Evolutionary conservation across 2,113 vertebrate genomes (phyloP).

Genomic region (Periophthalmus modestus): DNA sequence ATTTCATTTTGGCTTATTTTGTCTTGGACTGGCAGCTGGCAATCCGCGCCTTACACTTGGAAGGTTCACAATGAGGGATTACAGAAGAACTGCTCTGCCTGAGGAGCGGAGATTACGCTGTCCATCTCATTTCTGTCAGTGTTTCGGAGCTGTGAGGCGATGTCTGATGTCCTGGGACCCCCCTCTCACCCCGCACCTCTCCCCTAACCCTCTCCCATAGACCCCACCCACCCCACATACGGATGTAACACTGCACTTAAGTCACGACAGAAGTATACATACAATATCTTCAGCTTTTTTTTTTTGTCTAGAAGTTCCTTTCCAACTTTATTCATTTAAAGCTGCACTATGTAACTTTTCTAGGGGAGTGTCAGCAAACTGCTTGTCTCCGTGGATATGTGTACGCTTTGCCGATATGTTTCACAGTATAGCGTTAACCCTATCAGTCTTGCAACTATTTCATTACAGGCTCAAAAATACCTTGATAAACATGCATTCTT

Average conservation of each 20-base stretch:
- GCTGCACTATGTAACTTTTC: too few relatives aligned
- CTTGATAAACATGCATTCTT: background rate
- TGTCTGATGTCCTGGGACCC: conserved; percentile 40
- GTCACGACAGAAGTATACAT: background rate
- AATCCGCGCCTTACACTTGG: conserved; percentile 61
- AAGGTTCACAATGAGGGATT: conserved; percentile 66
- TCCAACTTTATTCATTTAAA: too few relatives aligned
- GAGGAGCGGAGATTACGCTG: conserved; percentile 55
- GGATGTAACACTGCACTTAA: background rate
- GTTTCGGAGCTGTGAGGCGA: conserved; percentile 64
- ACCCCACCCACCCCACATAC: background rate
- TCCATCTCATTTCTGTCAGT: conserved; percentile 60
- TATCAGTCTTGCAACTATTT: background rate
- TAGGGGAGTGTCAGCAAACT: too few relatives aligned
- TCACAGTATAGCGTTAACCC: background rate
- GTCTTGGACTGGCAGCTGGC: conserved; percentile 66
- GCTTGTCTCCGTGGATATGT: background rate
- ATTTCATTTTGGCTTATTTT: conserved; percentile 58
- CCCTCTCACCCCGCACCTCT: background rate
- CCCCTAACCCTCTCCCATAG: background rate
- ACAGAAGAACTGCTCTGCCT: conserved; percentile 35
- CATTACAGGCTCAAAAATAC: background rate
- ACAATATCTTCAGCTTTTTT: too few relatives aligned
- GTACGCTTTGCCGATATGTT: background rate
- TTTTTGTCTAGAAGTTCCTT: too few relatives aligned